Conservation (phyloP, 2,888 invertebrate species). For the Trachelus troglodyta region DNA sequence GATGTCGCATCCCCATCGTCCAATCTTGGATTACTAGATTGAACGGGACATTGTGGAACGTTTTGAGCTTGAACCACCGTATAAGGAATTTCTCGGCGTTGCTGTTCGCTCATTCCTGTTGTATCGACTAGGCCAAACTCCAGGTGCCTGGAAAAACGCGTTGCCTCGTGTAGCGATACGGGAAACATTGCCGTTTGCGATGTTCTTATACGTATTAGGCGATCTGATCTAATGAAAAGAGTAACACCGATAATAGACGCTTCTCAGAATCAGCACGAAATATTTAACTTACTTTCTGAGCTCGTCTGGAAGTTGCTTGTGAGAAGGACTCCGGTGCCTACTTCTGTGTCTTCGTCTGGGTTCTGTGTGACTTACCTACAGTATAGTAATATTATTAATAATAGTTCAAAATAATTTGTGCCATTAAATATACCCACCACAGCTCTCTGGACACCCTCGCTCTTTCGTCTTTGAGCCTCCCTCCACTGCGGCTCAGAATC, state of each 20-base stretch:
- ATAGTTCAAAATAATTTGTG: neutral
- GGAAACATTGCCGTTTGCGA: conserved; percentile 35
- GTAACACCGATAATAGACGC: neutral
- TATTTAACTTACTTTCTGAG: conserved; percentile 57
- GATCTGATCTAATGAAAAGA: neutral
- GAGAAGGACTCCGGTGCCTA: conserved; percentile 63
- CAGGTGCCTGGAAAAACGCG: conserved; percentile 77
- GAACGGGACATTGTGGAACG: conserved; percentile 66
- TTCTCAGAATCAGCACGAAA: neutral
- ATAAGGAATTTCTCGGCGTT: conserved; percentile 88
- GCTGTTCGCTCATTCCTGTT: conserved; percentile 88
- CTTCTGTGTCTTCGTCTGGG: conserved; percentile 60
- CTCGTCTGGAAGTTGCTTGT: conserved; percentile 62
- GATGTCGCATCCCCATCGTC: conserved; percentile 49
- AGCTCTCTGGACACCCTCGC: conserved; percentile 67
- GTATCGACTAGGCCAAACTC: conserved; percentile 91
- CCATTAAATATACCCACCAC: conserved; percentile 49
- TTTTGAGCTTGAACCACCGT: conserved; percentile 82
- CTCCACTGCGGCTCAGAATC: conserved; percentile 92
- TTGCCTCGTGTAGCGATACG: conserved; percentile 51
- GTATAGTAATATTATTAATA: neutral
- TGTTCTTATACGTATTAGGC: neutral
- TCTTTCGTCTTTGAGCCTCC: conserved; percentile 83
- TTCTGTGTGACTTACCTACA: conserved; percentile 55
- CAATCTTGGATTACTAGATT: conserved; percentile 56